Evolutionary conservation across 2,113 vertebrate genomes (phyloP).

Genomic region (Dromaius novaehollandiae): DNA sequence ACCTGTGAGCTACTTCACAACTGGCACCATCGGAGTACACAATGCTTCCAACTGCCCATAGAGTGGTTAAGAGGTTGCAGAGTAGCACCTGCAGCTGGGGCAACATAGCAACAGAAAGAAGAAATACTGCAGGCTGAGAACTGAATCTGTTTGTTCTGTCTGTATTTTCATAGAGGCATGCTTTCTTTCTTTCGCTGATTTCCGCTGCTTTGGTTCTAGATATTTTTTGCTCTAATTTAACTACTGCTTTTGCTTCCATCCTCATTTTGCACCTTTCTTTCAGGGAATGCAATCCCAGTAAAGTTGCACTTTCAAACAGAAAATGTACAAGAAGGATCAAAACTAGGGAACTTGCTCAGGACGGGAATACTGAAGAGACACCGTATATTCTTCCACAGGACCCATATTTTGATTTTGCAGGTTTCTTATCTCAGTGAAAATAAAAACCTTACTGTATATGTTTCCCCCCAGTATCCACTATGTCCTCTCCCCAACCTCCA

Average conservation of each 20-base stretch:
- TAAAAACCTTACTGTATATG: not conserved
- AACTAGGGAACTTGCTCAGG: not conserved
- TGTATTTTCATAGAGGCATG: too few relatives aligned
- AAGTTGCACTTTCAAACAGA: not conserved
- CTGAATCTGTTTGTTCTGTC: not conserved
- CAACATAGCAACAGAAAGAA: not conserved
- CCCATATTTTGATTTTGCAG: not conserved
- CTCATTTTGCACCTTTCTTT: not conserved
- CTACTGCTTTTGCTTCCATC: not conserved
- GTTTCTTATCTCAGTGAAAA: not conserved
- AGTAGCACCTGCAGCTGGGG: not conserved
- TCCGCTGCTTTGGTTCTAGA: not conserved
- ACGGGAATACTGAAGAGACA: not conserved
- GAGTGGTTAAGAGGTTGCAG: not conserved
- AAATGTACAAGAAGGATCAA: not conserved
- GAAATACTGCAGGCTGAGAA: too few relatives aligned
- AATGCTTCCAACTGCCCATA: not conserved
- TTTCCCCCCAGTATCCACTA: not conserved
- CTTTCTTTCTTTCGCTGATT: not conserved
- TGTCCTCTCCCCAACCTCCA: not conserved
- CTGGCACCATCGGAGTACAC: not conserved
- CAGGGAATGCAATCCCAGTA: not conserved
- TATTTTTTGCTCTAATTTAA: not conserved
- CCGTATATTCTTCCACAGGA: not conserved
- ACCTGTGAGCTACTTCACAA: fast-evolving